Percentiles rank a stretch among this genome's conserved stretches.
These are phyloP conservation scores for Siniperca chuatsi DNA, from an alignment of 2,113 vertebrate species.

Conservation along the genomic window DNA sequence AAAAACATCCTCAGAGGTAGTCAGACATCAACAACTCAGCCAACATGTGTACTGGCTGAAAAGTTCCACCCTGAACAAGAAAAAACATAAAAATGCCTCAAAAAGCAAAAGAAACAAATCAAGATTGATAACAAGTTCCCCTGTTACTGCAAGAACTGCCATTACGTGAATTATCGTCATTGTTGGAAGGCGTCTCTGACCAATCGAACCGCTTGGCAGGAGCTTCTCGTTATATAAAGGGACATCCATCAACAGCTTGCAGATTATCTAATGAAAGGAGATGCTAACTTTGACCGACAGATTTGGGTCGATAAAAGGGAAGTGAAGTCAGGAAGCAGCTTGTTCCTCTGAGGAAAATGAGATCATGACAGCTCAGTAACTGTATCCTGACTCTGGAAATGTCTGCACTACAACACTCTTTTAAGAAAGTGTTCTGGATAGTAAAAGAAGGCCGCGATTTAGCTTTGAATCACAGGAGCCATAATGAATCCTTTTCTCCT, in stretches of 20 bases:
- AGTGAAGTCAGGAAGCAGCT: conserved; percentile 76
- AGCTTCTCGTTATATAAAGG: conserved; percentile 3
- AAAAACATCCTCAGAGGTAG: conserved; percentile 23
- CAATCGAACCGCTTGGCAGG: conserved; percentile 17
- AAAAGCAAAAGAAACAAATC: neutral
- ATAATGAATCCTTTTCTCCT: neutral
- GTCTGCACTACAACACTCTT: neutral
- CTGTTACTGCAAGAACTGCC: neutral
- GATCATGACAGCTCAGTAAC: conserved; percentile 52
- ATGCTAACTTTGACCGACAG: conserved; percentile 45
- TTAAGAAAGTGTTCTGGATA: neutral
- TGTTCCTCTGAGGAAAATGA: conserved; percentile 68
- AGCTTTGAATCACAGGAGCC: neutral
- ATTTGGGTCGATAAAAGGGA: conserved; percentile 57
- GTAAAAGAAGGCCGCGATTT: too few relatives aligned
- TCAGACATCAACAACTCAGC: conserved; percentile 16
- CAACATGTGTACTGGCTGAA: neutral
- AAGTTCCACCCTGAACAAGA: neutral
- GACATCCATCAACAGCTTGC: conserved; percentile 10
- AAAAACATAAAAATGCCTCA: neutral
- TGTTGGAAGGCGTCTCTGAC: conserved; percentile 4
- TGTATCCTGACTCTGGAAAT: conserved; percentile 48
- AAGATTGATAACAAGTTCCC: conserved; percentile 17
- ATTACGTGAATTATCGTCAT: neutral
- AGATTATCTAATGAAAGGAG: conserved; percentile 21